These are phyloP conservation scores for Rhinophrynus dorsalis DNA, from an alignment of 2,797 vertebrate genomes.

Conservation along the genomic window DNA sequence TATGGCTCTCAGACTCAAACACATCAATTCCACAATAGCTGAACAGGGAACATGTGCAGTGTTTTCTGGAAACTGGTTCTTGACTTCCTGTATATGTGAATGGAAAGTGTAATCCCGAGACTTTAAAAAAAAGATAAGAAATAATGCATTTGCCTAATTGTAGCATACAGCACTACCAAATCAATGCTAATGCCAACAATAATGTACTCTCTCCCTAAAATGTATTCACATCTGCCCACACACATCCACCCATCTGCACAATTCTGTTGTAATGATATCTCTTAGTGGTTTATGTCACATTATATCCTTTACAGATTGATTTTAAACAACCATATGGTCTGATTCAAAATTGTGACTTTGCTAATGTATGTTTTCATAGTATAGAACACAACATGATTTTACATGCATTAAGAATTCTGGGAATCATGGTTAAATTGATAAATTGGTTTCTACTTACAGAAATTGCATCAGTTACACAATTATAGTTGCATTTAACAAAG, in stretches of 20 bases:
- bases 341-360: constrained; percentile 36
- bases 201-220: constrained; percentile 42
- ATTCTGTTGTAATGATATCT: constrained; percentile 46
- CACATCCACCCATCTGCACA: constrained; percentile 41
- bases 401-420: constrained; percentile 46
- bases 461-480: constrained; percentile 30
- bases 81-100: constrained; percentile 1
- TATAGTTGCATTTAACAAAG: constrained; percentile 23
- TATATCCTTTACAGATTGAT: constrained; percentile 45
- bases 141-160: constrained; percentile 36
- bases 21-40: background rate
- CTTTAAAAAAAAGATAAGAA: constrained; percentile 23
- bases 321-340: constrained; percentile 46
- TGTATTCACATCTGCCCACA: constrained; percentile 40
- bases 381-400: constrained; percentile 44
- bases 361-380: constrained; percentile 49
- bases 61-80: constrained; percentile 6
- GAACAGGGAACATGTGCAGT: background rate
- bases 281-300: constrained; percentile 48
- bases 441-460: constrained; percentile 37
- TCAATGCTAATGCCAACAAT: constrained; percentile 44
- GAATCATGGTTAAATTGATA: constrained; percentile 44
- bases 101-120: constrained; percentile 15
- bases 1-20: no score
- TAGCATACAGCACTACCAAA: constrained; percentile 17